phyloP scores from a whole-genome alignment of 2,797 vertebrate genomes.

The Manis pentadactyla region DNA sequence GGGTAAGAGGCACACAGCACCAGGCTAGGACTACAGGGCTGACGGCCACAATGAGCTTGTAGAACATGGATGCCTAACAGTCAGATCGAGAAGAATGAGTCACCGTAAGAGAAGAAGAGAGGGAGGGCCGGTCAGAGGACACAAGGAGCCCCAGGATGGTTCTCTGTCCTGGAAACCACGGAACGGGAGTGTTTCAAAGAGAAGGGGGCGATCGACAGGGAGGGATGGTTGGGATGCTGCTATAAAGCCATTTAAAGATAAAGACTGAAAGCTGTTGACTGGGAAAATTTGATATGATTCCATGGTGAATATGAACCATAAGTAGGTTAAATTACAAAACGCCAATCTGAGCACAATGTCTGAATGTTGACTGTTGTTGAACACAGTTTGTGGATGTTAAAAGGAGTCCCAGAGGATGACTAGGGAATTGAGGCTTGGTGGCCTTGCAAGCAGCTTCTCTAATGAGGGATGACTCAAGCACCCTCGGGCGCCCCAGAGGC shows the following conservation, averaged over 20 bases:
- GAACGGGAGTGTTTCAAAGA: neutral
- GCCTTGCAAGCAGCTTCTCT: conserved; percentile 16
- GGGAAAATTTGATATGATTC: neutral
- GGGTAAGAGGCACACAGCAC: neutral
- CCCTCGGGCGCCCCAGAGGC: neutral
- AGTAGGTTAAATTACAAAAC: neutral
- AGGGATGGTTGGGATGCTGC: neutral
- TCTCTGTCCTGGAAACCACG: neutral
- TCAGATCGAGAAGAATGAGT: neutral
- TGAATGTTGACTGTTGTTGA: neutral
- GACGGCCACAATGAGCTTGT: neutral
- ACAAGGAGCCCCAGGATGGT: neutral
- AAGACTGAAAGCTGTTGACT: neutral
- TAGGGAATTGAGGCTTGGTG: conserved; percentile 4
- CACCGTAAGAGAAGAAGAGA: neutral
- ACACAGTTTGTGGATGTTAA: neutral
- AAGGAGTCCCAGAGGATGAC: neutral
- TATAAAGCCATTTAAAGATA: neutral
- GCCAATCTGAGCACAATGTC: neutral
- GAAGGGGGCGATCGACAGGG: neutral
- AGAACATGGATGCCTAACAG: neutral
- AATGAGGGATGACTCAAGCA: neutral
- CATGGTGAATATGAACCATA: neutral
- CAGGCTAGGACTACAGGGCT: too few species aligned
- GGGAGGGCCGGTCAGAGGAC: neutral